Base-by-base conservation (phyloP, 1,140 invertebrate genomes). In the Leptonema lineaticorne region DNA sequence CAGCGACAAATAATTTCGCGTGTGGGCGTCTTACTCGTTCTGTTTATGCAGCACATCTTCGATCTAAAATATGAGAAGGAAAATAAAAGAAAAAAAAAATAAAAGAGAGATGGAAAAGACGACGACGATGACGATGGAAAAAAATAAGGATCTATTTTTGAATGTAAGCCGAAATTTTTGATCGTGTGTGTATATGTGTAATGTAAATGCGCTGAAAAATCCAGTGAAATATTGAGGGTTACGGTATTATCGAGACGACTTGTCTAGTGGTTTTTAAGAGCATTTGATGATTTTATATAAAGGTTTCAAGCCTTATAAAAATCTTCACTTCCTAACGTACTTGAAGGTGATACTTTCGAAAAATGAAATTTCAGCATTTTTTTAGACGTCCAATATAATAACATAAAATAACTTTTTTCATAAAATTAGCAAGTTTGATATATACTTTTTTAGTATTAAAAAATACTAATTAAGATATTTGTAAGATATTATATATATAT, bases 1-100 rank as follows among this genome's bases (percentile, higher is more conserved):
- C 58, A 60, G 33, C 33, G 58, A 60, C 58, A 60, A 60, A 60
- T 37, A 37, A 37, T 16, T 37, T 60, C 20, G 28, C 14, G 33
- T 30, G 58, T 60, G 33, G 58, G 58, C 5, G 27, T n/a, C 58
- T n/a, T 22, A 41, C 24, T 60, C 22, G 28, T 30, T 9, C 14
- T 60, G 60, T 48, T 63, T 46, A 63, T 48, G n/a, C 22, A n/a
- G n/a, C 45, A 46, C 24, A 2, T 7, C 2, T 46, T 14, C 60
- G 18, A 63, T n/a, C n/a, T n/a, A n/a, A n/a, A n/a, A n/a, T n/a
- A n/a, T n/a, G n/a, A n/a, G n/a, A n/a, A n/a, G n/a, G n/a, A n/a
- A n/a, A n/a, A n/a, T 30, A 59, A 59, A 57, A 59, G 5, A 48
- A 48, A 48, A 46, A 48, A 48, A 48, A 48, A 41, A 18, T 48